These are phyloP conservation scores for Clinocottus analis DNA, from an alignment of 2,113 vertebrate genomes.

Conservation along the genomic window DNA sequence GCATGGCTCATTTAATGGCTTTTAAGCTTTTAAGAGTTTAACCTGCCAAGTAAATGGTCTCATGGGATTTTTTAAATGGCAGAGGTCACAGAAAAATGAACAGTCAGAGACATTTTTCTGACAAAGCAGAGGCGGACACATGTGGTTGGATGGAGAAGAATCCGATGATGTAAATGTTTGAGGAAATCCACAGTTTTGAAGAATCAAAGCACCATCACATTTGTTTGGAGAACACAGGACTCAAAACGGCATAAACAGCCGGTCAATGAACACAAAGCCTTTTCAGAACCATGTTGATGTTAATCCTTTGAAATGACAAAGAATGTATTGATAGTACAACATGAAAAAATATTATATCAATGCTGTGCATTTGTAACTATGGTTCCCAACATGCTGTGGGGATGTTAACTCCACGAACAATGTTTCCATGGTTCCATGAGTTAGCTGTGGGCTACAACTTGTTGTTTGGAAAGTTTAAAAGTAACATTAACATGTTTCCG, in stretches of 20 bases:
- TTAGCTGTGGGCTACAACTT: neutral
- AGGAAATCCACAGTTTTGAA: conserved; percentile 59
- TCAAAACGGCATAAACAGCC: conserved; percentile 48
- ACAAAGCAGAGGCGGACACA: conserved; percentile 31
- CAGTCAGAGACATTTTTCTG: conserved; percentile 9
- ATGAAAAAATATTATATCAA: neutral
- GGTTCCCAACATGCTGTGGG: neutral
- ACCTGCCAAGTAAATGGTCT: conserved; percentile 50
- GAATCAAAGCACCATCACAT: conserved; percentile 60
- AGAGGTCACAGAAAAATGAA: conserved; percentile 16
- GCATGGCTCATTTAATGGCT: conserved; percentile 27
- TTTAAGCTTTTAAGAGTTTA: conserved; percentile 51
- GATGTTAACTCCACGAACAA: neutral
- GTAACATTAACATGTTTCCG: neutral
- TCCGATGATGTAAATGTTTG: conserved; percentile 58
- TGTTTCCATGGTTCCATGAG: neutral
- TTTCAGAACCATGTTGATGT: neutral
- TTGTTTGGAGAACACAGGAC: conserved; percentile 56
- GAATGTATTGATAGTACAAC: neutral
- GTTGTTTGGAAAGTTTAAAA: neutral
- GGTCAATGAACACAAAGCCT: conserved; percentile 30
- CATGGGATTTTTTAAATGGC: conserved; percentile 14
- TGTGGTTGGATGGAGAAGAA: conserved; percentile 40
- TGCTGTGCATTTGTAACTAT: neutral
- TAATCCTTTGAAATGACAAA: neutral